Evolutionary conservation across 2,113 vertebrate species (phyloP), one percentile per base, ranked within the genome.

Genomic region (Caracal caracal): DNA sequence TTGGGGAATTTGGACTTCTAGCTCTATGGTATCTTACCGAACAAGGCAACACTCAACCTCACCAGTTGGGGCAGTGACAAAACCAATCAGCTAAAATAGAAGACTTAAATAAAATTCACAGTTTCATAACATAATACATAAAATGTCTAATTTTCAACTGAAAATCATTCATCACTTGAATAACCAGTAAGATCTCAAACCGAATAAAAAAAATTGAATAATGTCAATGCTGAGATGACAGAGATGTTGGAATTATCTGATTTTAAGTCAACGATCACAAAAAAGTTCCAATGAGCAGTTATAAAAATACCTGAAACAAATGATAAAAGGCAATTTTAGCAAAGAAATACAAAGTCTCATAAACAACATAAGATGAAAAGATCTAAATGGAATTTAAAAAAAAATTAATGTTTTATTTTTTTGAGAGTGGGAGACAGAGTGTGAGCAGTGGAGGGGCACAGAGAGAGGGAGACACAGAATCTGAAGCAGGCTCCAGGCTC

Each of bases 11-110:
- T 70, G 37, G 28, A 49, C 3, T 37, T 78, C 51, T 71, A 22
- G 28, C 15, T 4, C 30, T 10, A 10, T 2, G 1, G 4, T 4
- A 40, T 4, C 43, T 8, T 19, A 59, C 56, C 2, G 8, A 78
- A 43, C 7, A 37, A 43, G 24, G 47, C 10, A 71, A 13, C 1
- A 51, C 17, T 59, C 53, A 49, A 56, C 8, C 10, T 66, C 9
- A 30, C 35, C 53, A 11, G 13, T 24, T 75, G n/a, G 5, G 2
- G 8, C 78, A 43, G 10, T 28, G 35, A 59, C 35, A 51, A 85
- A 92, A 65, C 19, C 73, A 85, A 56, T 19, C 24, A 49, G 59
- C 2, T 40, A 30, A 73, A 79, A 84, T 3, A 63, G 40, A 76
- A 68, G 73, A 28, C 40, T 81, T 47, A 37, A 82, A 66, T 35